Percentiles rank a stretch among this genome's conserved stretches.
Evolutionary conservation across 2,888 invertebrate species (phyloP).

Genomic region (Ochropacha duplaris): DNA sequence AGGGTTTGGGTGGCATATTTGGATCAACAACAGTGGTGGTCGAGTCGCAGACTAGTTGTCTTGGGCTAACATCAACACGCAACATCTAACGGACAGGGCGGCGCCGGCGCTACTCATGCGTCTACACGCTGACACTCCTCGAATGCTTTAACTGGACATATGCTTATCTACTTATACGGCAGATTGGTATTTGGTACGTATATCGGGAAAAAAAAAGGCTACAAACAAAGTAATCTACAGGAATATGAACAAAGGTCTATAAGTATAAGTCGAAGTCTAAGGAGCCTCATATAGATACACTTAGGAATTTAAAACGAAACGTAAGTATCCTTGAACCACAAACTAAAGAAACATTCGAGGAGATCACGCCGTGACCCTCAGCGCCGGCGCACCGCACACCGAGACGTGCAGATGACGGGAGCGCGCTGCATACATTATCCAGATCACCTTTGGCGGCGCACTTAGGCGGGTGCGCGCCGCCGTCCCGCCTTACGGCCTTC

Average conservation of each 20-base stretch:
- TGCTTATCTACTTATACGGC: no score
- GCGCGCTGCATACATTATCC: conserved; percentile 82
- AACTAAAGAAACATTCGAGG: conserved; percentile 23
- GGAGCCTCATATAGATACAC: no score
- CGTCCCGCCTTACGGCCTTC: conserved; percentile 82
- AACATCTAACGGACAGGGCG: conserved; percentile 78
- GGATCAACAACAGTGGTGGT: conserved; percentile 42
- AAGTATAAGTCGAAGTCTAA: no score
- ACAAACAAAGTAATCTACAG: no score
- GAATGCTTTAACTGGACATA: conserved; percentile 31
- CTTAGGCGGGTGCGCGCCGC: conserved; percentile 81
- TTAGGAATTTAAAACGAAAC: no score
- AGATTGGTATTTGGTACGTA: no score
- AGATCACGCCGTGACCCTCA: conserved; percentile 26
- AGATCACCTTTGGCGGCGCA: conserved; percentile 83
- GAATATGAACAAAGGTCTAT: no score
- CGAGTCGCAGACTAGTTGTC: conserved; percentile 64
- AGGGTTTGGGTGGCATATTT: conserved; percentile 45
- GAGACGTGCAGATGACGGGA: conserved; percentile 74
- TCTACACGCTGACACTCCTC: conserved; percentile 42
- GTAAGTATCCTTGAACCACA: neutral
- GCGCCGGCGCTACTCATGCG: conserved; percentile 57
- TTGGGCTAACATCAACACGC: conserved; percentile 75
- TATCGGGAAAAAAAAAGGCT: no score
- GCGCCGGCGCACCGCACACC: conserved; percentile 56